Evolutionary conservation across 2,888 invertebrate species (phyloP), one percentile per base, ranked within the genome.

Genomic region (Pristionchus arcanus): DNA sequence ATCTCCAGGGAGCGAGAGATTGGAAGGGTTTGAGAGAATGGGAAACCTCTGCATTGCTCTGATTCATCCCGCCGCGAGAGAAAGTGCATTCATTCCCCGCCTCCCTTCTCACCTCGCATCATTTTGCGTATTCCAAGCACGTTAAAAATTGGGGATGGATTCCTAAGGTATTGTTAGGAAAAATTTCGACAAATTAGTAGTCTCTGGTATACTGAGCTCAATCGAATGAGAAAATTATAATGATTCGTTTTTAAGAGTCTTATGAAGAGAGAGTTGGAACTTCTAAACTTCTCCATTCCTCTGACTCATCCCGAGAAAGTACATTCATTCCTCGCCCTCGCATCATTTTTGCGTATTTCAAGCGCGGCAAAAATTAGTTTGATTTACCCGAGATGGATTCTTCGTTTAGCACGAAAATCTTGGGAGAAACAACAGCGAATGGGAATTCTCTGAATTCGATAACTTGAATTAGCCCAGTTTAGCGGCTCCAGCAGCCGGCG

Each of bases 61-160:
- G 42, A 81, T 63, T 63, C 63, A 63, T 9, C 55, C 42, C 63
- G 63, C 63, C 25, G 25, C 21, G 63, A 21, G 55, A 63, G n/a
- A 63, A 63, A 63, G 63, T 63, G 63, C 63, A 63, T 63, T 63
- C n/a, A n/a, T n/a, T n/a, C n/a, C n/a, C n/a, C n/a, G n/a, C n/a
- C n/a, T n/a, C n/a, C n/a, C n/a, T n/a, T n/a, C n/a, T 15, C 49
- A 7, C 49, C 59, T 59, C 59, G 13, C 59, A 19, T 59, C 59
- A 59, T 19, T 59, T 59, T 7, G 13, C 13, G 59, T 59, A 59
- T 59, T 11, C 3, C 59, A 16, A 59, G 59, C 59, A 59, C 19
- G 59, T 59, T 3, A 53, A 19, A 59, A 59, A 59, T 19, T 59
- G 59, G 13, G 13, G 49, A 13, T 53, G 49, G 49, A 11, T 53